Evolutionary conservation across 2,888 invertebrate genomes (phyloP), one percentile per base, ranked within the genome.

Genomic region (Acrobasis suavella): DNA sequence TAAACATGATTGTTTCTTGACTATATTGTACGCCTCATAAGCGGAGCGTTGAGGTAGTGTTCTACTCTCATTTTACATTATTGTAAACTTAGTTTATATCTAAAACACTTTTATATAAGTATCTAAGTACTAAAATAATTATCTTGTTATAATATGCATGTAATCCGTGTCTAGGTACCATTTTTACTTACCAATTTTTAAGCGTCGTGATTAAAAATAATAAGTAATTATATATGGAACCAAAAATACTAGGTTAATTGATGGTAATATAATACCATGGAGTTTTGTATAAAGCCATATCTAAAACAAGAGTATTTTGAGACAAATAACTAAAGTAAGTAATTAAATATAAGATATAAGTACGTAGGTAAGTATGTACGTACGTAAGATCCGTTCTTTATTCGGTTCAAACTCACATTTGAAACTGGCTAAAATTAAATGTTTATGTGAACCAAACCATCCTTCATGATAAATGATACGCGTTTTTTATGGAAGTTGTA

Each of bases 251-350:
- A 32, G 32, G 32, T 32, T 32, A 32, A 32, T 32, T 32, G 0
- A 7, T 32, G 32, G 14, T 14, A 46, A 6, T 12, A 46, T 46
- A 12, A 9, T 22, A 51, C 12, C 58, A 49, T 22, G n/a, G 16
- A 32, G 14, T 58, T 49, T 46, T 49, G 14, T 58, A 42, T 42
- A 46, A 58, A 49, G 58, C 49, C 49, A 58, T 58, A 46, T 14
- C 46, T 42, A 58, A 58, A 7, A 15, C 8, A 58, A 58, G 52
- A 16, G 46, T 42, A 46, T 42, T 58, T 32, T 49, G 58, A 58
- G 58, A 58, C 58, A 58, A 58, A 58, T 58, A 58, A 58, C 10
- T 46, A 58, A 15, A 58, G 38, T 56, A 39, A 16, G 14, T 14
- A 22, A 8, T 32, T 32, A 3, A 46, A 7, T 1, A 32, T 14